Conservation (phyloP, 2,888 invertebrate species). For the Lomographa bimaculata region DNA sequence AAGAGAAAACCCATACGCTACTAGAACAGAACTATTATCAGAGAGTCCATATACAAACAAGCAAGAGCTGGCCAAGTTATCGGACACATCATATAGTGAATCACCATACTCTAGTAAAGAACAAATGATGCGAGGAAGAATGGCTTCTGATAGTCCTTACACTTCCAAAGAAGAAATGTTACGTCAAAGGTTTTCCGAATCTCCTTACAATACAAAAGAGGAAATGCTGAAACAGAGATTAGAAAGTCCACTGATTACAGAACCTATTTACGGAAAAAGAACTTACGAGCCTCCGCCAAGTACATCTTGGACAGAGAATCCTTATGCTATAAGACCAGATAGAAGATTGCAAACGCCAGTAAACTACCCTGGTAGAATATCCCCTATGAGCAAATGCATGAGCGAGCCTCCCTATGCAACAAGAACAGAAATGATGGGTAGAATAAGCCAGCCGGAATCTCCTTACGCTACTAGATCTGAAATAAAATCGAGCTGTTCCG, state of each 20-base stretch:
- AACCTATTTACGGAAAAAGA: constrained; percentile 69
- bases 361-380: constrained; percentile 62
- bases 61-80: constrained; percentile 58
- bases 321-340: constrained; percentile 70
- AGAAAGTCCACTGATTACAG: constrained; percentile 57
- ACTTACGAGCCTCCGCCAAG: constrained; percentile 74
- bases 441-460: constrained; percentile 65
- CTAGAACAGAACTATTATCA: constrained; percentile 45
- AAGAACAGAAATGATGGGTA: constrained; percentile 72
- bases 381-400: constrained; percentile 75
- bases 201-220: constrained; percentile 77
- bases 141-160: constrained; percentile 70
- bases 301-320: constrained; percentile 70
- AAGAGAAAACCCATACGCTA: constrained; percentile 49
- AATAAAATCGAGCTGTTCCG: constrained; percentile 75
- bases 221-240: constrained; percentile 75
- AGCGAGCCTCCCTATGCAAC: constrained; percentile 77
- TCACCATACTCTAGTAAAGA: constrained; percentile 77
- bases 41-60: constrained; percentile 57
- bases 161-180: constrained; percentile 80
- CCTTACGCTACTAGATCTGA: constrained; percentile 67
- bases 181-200: constrained; percentile 76
- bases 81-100: constrained; percentile 65
- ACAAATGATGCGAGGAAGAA: constrained; percentile 68
- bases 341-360: constrained; percentile 71